A percentile compares a stretch with the other conserved stretches of the same genome.
Conservation (phyloP, 2,797 vertebrate species). For the Esox masquinongy region DNA sequence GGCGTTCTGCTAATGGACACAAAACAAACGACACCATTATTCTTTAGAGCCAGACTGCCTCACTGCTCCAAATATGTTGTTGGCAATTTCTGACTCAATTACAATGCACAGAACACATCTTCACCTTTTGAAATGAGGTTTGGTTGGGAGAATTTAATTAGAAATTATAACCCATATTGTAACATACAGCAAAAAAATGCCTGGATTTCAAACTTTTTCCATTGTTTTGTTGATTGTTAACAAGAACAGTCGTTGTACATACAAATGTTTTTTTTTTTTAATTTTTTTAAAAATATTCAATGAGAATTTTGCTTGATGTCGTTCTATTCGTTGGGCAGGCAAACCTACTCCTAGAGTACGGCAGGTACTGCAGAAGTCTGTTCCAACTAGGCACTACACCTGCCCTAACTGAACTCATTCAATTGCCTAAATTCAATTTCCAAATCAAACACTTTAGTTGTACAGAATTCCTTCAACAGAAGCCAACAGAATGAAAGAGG, state of each 20-base stretch:
- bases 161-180: slow-evolving; percentile 70
- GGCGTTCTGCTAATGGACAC: slow-evolving; percentile 80
- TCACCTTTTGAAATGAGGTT: slow-evolving; percentile 77
- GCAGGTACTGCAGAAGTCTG: no score
- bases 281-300: not conserved
- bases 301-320: not conserved
- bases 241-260: slow-evolving; percentile 15
- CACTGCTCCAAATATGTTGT: slow-evolving; percentile 52
- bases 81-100: slow-evolving; percentile 76
- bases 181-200: slow-evolving; percentile 49
- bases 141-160: slow-evolving; percentile 78
- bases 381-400: no score
- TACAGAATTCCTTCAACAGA: no score
- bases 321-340: not conserved
- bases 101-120: slow-evolving; percentile 64
- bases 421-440: no score
- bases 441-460: no score
- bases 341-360: no score
- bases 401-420: no score
- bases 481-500: no score
- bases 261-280: slow-evolving; percentile 13
- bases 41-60: slow-evolving; percentile 70
- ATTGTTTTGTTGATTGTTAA: slow-evolving; percentile 46
- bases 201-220: slow-evolving; percentile 45
- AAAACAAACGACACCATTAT: slow-evolving; percentile 80